These are phyloP conservation scores for Parus major DNA, from an alignment of 2,113 vertebrate species.

Conservation along the genomic window DNA sequence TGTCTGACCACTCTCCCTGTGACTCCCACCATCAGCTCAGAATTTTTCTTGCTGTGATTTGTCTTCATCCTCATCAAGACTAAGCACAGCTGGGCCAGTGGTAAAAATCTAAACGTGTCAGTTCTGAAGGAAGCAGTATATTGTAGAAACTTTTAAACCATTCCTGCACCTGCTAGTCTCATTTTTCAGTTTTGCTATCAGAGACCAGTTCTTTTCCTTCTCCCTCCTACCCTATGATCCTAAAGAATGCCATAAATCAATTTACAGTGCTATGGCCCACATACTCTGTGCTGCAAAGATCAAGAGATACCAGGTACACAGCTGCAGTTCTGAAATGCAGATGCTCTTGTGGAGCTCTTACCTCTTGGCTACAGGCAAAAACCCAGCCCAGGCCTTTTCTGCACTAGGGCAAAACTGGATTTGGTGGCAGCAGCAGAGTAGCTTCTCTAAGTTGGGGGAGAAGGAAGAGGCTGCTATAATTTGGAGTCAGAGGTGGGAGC, in stretches of 20 bases:
- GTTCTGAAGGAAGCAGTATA: background rate
- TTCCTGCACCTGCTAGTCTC: background rate
- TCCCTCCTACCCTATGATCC: background rate
- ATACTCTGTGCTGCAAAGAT: background rate
- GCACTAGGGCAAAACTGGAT: background rate
- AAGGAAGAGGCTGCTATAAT: background rate
- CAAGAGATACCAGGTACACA: background rate
- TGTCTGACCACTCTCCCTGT: background rate
- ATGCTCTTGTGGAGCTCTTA: background rate
- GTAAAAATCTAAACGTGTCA: background rate
- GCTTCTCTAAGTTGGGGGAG: background rate
- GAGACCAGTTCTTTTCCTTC: background rate
- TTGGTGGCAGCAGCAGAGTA: background rate
- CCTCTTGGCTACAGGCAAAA: background rate
- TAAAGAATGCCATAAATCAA: background rate
- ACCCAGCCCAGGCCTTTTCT: background rate
- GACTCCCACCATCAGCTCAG: background rate
- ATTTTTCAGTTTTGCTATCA: background rate
- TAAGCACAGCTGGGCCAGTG: background rate
- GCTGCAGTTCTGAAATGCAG: background rate
- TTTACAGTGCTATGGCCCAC: background rate
- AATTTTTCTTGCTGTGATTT: background rate
- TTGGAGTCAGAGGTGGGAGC: background rate
- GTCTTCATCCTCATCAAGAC: background rate
- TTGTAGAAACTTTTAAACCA: background rate